A percentile compares a stretch with the other conserved stretches of the same genome.
These are phyloP conservation scores for Enteromius fasciolatus DNA, from an alignment of 2,797 vertebrate genomes.

Conservation along the genomic window DNA sequence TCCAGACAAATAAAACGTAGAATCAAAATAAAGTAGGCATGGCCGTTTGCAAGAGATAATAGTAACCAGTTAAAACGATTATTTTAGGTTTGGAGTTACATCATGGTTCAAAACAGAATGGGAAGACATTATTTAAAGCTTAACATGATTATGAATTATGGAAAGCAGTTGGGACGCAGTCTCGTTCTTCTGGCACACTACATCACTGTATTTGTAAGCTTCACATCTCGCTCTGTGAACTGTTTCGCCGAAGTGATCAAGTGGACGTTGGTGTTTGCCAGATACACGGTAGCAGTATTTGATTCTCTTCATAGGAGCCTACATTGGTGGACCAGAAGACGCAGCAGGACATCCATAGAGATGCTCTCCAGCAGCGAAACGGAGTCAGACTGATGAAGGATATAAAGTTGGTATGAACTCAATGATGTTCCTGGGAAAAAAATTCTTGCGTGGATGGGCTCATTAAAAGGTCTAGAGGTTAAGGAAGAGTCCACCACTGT, in stretches of 20 bases:
- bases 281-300: slow-evolving; percentile 68
- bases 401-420: not conserved
- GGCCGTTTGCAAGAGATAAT: not conserved
- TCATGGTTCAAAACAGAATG: slow-evolving; percentile 23
- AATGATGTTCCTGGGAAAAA: not conserved
- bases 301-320: slow-evolving; percentile 71
- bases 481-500: not conserved
- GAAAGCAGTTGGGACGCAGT: slow-evolving; percentile 74
- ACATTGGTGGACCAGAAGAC: slow-evolving; percentile 60
- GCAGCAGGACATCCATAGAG: slow-evolving; percentile 43
- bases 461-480: not conserved
- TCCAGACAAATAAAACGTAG: slow-evolving; percentile 30
- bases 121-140: slow-evolving; percentile 67
- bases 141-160: slow-evolving; percentile 69
- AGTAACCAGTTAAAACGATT: not conserved
- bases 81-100: not conserved
- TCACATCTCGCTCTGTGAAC: slow-evolving; percentile 66
- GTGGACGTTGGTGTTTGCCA: slow-evolving; percentile 72
- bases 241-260: slow-evolving; percentile 71
- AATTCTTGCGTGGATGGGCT: not conserved
- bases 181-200: slow-evolving; percentile 75
- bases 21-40: not conserved
- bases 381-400: slow-evolving; percentile 57
- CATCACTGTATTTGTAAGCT: slow-evolving; percentile 68
- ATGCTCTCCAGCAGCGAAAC: slow-evolving; percentile 55